phyloP scores from a whole-genome alignment of 1,140 invertebrate species.

The Acromyrmex charruanus region DNA sequence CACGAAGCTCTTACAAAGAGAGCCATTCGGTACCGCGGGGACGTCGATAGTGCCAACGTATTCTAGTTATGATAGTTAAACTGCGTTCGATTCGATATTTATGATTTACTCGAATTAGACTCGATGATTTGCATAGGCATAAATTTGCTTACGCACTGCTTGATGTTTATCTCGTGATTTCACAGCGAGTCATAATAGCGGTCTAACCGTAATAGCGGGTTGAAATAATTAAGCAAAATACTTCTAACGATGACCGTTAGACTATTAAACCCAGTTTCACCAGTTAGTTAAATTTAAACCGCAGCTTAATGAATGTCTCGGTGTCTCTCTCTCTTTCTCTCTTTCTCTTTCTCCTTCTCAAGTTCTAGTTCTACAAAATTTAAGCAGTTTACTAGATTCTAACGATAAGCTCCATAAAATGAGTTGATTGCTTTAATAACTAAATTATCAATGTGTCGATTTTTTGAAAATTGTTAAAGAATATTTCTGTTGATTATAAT shows the following conservation, averaged over 20 bases:
- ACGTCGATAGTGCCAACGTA: neutral
- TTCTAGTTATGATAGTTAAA: conserved; percentile 20
- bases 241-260: conserved; percentile 13
- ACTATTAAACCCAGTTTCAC: conserved; percentile 6
- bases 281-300: conserved; percentile 28
- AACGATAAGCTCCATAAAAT: neutral
- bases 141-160: neutral
- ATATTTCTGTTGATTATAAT: neutral
- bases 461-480: conserved; percentile 2
- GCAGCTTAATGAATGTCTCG: neutral
- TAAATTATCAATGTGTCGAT: neutral
- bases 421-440: conserved; percentile 22
- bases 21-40: neutral
- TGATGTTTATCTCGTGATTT: neutral
- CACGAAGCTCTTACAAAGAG: neutral
- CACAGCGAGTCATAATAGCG: neutral
- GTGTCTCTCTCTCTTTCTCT: neutral
- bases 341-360: neutral
- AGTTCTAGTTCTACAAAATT: neutral
- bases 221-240: conserved; percentile 33
- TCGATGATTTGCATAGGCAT: neutral
- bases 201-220: neutral
- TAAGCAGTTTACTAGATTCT: neutral
- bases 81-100: neutral
- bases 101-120: neutral